Evolutionary conservation across 1,140 invertebrate genomes (phyloP).

Genomic region (Kradibia gibbosae): DNA sequence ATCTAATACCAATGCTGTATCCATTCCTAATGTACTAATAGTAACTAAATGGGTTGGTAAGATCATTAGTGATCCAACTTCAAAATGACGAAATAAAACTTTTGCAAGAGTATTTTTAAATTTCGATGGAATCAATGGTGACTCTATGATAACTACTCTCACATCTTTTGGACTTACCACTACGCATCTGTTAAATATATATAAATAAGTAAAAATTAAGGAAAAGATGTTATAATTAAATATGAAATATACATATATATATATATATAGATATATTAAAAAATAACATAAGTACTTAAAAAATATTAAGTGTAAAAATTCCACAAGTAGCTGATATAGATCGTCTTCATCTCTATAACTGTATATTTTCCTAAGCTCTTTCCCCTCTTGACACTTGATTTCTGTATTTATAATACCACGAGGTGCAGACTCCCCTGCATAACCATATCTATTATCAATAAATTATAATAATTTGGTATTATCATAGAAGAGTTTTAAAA

Average conservation of each 20-base stretch:
- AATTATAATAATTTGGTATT: slow-evolving; percentile 30
- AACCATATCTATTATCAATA: slow-evolving; percentile 83
- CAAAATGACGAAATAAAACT: slow-evolving; percentile 93
- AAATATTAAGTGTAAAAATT: slow-evolving; percentile 91
- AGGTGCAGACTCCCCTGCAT: slow-evolving; percentile 89
- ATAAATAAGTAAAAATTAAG: not conserved
- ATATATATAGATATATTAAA: too few relatives aligned
- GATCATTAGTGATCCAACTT: slow-evolving; percentile 81
- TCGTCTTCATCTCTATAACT: slow-evolving; percentile 82
- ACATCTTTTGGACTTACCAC: slow-evolving; percentile 94
- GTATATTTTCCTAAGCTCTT: slow-evolving; percentile 78
- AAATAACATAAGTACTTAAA: slow-evolving; percentile 81
- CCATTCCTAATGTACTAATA: slow-evolving; percentile 82
- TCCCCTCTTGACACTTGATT: slow-evolving; percentile 79
- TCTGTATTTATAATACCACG: slow-evolving; percentile 89
- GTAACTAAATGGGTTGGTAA: slow-evolving; percentile 86
- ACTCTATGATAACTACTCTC: slow-evolving; percentile 92
- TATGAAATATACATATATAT: not conserved
- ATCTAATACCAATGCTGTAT: slow-evolving; percentile 88
- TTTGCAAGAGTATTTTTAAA: slow-evolving; percentile 91
- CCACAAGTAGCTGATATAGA: slow-evolving; percentile 88
- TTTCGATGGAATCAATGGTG: slow-evolving; percentile 84
- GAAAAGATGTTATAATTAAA: not conserved
- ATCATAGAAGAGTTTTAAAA: slow-evolving; percentile 53
- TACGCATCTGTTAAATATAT: slow-evolving; percentile 78